Percentiles rank a stretch among this genome's conserved stretches.
phyloP scores from a whole-genome alignment of 2,113 vertebrate species.

The Fukomys damarensis region DNA sequence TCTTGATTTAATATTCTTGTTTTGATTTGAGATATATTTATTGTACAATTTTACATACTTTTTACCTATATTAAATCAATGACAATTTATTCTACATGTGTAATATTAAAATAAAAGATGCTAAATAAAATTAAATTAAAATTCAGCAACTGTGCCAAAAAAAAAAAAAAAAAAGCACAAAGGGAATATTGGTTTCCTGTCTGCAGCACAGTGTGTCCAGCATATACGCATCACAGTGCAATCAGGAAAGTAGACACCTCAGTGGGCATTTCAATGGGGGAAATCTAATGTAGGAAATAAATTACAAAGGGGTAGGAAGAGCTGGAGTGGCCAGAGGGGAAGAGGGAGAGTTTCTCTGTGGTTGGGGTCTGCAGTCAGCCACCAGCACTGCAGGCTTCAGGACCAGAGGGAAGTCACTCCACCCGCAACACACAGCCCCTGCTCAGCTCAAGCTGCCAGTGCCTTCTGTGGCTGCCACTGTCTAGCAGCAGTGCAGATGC shows the following conservation, averaged over 20 bases:
- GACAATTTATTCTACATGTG: neutral
- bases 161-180: neutral
- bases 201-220: rapidly evolving
- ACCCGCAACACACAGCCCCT: rapidly evolving
- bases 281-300: neutral
- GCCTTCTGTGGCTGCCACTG: rapidly evolving
- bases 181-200: neutral
- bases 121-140: neutral
- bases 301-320: neutral
- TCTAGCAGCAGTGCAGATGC: neutral
- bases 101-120: conserved; percentile 7
- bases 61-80: neutral
- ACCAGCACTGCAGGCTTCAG: rapidly evolving
- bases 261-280: neutral
- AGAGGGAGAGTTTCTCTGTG: neutral
- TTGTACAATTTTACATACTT: neutral
- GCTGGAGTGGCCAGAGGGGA: neutral
- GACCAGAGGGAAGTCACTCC: neutral
- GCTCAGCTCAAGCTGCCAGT: neutral
- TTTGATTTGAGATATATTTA: neutral
- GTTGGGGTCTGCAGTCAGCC: neutral
- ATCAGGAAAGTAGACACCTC: neutral
- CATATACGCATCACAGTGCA: neutral
- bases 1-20: neutral
- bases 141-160: neutral